Evolutionary conservation across 2,888 invertebrate species (phyloP), one percentile per base, ranked within the genome.

Genomic region (Graphium colonna): DNA sequence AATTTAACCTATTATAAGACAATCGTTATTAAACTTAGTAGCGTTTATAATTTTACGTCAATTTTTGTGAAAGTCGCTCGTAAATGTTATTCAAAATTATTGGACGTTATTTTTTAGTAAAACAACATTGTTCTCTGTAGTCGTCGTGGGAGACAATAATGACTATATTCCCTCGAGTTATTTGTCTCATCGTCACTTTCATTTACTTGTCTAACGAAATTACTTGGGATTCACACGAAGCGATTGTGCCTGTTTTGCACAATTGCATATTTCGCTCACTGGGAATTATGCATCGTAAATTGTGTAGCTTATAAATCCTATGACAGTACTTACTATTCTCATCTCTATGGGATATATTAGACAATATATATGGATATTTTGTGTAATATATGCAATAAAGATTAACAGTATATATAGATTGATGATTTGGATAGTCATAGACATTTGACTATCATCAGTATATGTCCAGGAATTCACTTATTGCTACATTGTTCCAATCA

Each of bases 111-210:
- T 78, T 77, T 77, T 73, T 77, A 76, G 65, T 68, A 70, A 75
- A 75, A 76, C 75, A 75, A 75, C 78, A 74, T 75, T 50, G 54
- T 43, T 16, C 8, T 26, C 33, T 26, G 12, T 16, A 26, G 49
- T 51, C 67, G 71, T 75, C 87, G 87, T 87, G 87, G 87, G 87
- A 88, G 86, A 82, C 74, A 66, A 69, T 71, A 73, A 72, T 78
- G 77, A 84, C 63, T 71, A 78, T 76, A 69, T 70, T 75, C 71
- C 75, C 66, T 70, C 73, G 70, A 76, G 73, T 68, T 67, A 67
- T 75, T 78, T 73, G 73, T 74, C 75, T 77, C 71, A 73, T 69
- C 60, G 61, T 60, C 62, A 79, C 82, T 85, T 85, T 85, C 85
- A 75, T 82, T 77, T 77, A 68, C 57, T 57, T 65, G 70, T 68